Conservation (phyloP, 2,113 vertebrate species). For the Loxodonta africana region DNA sequence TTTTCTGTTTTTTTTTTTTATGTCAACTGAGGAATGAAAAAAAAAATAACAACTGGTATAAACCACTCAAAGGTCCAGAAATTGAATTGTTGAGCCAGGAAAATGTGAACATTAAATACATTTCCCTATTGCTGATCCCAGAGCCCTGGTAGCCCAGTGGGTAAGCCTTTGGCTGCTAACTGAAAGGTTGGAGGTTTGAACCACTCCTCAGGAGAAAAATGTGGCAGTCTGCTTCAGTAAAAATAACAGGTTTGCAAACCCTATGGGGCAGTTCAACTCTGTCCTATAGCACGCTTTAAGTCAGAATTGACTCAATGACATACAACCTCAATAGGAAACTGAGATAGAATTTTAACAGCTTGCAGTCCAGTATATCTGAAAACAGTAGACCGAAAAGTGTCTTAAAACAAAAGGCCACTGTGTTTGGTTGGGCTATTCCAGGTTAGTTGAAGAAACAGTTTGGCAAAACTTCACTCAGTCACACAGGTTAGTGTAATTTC, state of each 20-base stretch:
- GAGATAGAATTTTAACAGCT: not conserved
- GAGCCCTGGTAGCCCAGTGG: not conserved
- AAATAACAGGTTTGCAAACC: not conserved
- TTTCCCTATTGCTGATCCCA: not conserved
- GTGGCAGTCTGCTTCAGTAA: not conserved
- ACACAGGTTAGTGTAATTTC: accelerated
- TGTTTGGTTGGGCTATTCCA: not conserved
- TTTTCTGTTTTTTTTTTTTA: not conserved
- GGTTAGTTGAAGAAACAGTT: not conserved
- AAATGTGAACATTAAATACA: not conserved
- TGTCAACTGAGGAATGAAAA: not conserved
- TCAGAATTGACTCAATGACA: not conserved
- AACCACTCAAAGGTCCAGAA: not conserved
- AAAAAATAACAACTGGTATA: not conserved
- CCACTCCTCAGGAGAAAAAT: not conserved
- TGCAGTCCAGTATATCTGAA: not conserved
- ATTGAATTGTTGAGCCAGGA: not conserved
- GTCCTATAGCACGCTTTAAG: not conserved
- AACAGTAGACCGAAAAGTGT: not conserved
- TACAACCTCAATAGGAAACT: not conserved
- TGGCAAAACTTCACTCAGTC: not conserved
- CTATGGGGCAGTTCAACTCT: not conserved
- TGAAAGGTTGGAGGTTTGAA: not conserved
- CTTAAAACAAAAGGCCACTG: not conserved
- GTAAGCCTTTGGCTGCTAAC: not conserved